Base-by-base conservation (phyloP, 1,140 invertebrate genomes). In the Dreissena rostriformis region DNA sequence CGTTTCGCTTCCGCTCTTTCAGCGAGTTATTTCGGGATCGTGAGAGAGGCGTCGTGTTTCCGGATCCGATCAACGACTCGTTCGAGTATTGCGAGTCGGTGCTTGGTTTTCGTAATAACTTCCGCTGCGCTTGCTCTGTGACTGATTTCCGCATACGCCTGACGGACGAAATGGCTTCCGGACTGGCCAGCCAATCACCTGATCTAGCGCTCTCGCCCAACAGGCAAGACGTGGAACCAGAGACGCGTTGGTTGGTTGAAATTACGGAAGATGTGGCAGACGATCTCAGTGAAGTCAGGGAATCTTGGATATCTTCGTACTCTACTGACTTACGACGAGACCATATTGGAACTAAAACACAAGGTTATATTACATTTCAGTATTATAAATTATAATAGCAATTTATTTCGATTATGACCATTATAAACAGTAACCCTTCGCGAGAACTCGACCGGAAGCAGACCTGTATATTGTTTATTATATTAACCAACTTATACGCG, bases 281-380 rank as follows among this genome's bases (percentile, higher is more conserved):
- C 68, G 68, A 22, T 53, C 51, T 79, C 49, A 67, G n/a, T 10
- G 65, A 49, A 6, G 65, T 51, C 7, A 83, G 26, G 26, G 71
- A 68, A 29, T 83, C 72, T 71, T 83, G 81, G 4, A 83, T 51
- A 28, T 83, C 81, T 83, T 83, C 81, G 49, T 70, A 83, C 57
- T 83, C 81, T 19, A 76, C 51, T 14, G 81, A 83, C 53, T 83
- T 83, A 39, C 81, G 61, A n/a, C 81, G 61, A 4, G 39, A 70
- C 15, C 29, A 8, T 7, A 8, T 15, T 2, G 57, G 22, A 61
- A 19, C 57, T 61, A 24, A 2, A 39, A 39, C 39, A 39, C 8
- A 39, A 5, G 39, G 39, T 39, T 5, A 8, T 39, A 39, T 39
- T 39, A 8, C 39, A 8, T 39, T 39, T 39, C 2, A 39, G 8